phyloP scores from a whole-genome alignment of 1,140 invertebrate species.

The Drosophila pallidifrons region DNA sequence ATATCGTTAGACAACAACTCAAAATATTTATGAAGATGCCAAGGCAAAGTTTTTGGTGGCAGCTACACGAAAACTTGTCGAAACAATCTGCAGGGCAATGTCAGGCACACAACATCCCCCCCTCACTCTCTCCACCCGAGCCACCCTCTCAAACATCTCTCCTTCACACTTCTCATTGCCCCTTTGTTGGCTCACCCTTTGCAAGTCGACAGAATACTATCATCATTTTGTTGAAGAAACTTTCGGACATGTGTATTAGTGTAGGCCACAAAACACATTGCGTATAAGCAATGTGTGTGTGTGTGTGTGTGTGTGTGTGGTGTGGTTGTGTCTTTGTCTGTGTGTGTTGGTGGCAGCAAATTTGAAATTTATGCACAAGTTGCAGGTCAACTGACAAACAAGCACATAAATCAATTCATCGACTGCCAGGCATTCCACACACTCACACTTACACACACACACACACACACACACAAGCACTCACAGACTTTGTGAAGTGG shows the following conservation, averaged over 20 bases:
- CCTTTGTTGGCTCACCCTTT: not conserved
- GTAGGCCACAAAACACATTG: slow-evolving; percentile 12
- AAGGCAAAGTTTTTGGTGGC: slow-evolving; percentile 60
- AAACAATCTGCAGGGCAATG: slow-evolving; percentile 66
- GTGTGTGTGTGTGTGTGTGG: slow-evolving; percentile 28
- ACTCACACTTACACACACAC: slow-evolving; percentile 1
- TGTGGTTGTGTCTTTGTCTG: slow-evolving; percentile 9
- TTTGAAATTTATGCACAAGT: slow-evolving; percentile 78
- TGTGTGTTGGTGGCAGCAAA: slow-evolving; percentile 34
- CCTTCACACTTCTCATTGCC: no score
- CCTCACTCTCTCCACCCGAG: not conserved
- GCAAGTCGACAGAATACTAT: not conserved
- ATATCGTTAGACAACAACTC: slow-evolving; percentile 67
- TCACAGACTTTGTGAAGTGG: not conserved
- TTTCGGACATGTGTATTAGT: slow-evolving; percentile 48
- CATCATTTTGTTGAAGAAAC: slow-evolving; percentile 32
- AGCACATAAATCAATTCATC: slow-evolving; percentile 81
- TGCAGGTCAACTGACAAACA: slow-evolving; percentile 78
- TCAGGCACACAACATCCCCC: not conserved
- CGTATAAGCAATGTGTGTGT: slow-evolving; percentile 40
- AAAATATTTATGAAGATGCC: slow-evolving; percentile 77
- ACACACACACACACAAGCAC: not conserved
- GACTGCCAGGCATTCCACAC: slow-evolving; percentile 33
- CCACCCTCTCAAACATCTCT: no score
- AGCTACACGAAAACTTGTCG: slow-evolving; percentile 71